phyloP scores from a whole-genome alignment of 2,113 vertebrate species.

The Dasyurus viverrinus region DNA sequence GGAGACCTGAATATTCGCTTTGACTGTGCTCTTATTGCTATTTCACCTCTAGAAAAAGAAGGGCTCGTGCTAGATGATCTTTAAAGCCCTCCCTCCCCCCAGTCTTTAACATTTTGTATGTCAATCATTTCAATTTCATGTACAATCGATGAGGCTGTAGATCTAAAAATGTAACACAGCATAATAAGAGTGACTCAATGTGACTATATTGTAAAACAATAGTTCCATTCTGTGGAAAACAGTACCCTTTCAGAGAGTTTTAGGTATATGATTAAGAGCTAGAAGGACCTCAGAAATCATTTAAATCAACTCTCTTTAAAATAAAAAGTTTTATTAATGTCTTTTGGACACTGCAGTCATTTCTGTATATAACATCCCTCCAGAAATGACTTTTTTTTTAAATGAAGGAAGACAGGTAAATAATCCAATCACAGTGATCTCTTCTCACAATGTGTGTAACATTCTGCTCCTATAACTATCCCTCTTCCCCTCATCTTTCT shows the following conservation, averaged over 20 bases:
- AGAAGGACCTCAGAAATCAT: neutral
- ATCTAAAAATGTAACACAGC: neutral
- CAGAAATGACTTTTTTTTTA: neutral
- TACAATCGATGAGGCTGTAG: neutral
- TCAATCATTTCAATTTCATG: neutral
- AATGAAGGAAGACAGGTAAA: neutral
- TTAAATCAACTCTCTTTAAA: neutral
- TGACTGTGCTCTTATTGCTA: slow-evolving; percentile 9
- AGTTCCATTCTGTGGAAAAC: neutral
- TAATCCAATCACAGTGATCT: neutral
- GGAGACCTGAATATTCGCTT: neutral
- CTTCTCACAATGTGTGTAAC: neutral
- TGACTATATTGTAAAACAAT: neutral
- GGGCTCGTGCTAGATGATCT: neutral
- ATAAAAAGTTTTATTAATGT: neutral
- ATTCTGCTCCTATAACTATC: neutral
- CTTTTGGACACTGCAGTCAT: neutral
- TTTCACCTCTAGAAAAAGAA: neutral
- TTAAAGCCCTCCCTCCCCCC: neutral
- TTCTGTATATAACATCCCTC: neutral
- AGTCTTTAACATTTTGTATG: neutral
- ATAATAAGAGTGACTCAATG: neutral
- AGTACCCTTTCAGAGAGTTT: neutral
- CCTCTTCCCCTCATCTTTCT: neutral
- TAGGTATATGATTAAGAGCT: neutral